Conservation (phyloP, 2,113 vertebrate genomes). For the Oncorhynchus kisutch region DNA sequence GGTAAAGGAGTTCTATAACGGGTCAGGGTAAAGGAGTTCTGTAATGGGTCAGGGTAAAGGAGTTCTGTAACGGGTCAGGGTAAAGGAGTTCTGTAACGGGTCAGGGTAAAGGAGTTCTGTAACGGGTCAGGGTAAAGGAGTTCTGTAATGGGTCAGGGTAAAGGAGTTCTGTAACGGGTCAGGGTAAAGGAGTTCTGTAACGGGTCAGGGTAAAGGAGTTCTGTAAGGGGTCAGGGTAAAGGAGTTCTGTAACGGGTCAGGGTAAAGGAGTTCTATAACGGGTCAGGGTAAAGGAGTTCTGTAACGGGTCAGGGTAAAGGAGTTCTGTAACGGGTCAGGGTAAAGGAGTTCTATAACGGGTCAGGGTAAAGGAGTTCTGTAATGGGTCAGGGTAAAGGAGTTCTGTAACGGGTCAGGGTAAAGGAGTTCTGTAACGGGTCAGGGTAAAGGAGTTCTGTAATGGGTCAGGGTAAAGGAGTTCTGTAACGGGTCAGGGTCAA, state of each 20-base stretch:
- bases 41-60: background rate
- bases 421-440: background rate
- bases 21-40: background rate
- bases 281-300: background rate
- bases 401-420: background rate
- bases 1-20: background rate
- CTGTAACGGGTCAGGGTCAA: background rate
- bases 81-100: background rate
- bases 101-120: background rate
- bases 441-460: background rate
- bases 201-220: background rate
- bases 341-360: background rate
- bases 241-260: background rate
- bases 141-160: background rate
- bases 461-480: no score
- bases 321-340: no score
- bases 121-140: background rate
- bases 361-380: background rate
- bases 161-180: background rate
- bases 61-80: background rate
- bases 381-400: no score
- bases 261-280: background rate
- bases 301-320: no score
- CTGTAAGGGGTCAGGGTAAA: background rate
- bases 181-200: background rate